phyloP scores from a whole-genome alignment of 1,140 invertebrate species.

The Nasonia giraulti region DNA sequence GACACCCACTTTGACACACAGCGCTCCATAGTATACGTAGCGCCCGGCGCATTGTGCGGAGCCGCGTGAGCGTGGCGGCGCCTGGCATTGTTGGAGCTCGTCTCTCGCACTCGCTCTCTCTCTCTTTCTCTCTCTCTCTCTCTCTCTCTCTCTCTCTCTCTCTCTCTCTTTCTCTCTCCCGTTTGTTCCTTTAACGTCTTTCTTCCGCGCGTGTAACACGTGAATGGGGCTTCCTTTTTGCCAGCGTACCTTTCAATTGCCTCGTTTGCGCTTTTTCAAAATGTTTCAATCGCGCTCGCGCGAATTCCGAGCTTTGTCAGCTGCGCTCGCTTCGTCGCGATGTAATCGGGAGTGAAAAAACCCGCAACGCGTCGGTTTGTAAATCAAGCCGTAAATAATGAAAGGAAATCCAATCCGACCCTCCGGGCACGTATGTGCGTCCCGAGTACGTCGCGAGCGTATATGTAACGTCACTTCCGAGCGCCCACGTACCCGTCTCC shows the following conservation, averaged over 20 bases:
- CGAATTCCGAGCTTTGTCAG: not conserved
- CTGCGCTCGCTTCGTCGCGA: not conserved
- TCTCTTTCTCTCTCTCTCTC: conserved; percentile 29
- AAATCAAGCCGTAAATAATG: no score
- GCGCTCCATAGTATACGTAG: conserved; percentile 49
- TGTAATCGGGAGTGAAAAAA: no score
- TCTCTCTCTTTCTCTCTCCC: conserved; percentile 36
- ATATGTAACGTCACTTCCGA: not conserved
- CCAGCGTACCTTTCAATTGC: conserved; percentile 10
- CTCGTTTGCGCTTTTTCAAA: not conserved
- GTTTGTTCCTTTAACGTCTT: conserved; percentile 24
- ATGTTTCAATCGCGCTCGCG: not conserved
- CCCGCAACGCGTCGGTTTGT: no score
- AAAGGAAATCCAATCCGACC: no score
- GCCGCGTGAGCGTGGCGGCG: conserved; percentile 58
- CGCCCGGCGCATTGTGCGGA: conserved; percentile 63
- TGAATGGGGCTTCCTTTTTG: not conserved
- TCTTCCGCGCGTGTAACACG: not conserved
- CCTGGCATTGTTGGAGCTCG: conserved; percentile 59
- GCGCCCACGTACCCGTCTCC: not conserved
- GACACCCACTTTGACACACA: conserved; percentile 67
- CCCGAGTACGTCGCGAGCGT: no score
- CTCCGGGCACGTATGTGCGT: not conserved
- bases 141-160: no score
- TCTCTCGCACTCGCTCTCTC: not conserved